Evolutionary conservation across 2,113 vertebrate genomes (phyloP), one percentile per base, ranked within the genome.

Genomic region (Dunckerocampus dactyliophorus): DNA sequence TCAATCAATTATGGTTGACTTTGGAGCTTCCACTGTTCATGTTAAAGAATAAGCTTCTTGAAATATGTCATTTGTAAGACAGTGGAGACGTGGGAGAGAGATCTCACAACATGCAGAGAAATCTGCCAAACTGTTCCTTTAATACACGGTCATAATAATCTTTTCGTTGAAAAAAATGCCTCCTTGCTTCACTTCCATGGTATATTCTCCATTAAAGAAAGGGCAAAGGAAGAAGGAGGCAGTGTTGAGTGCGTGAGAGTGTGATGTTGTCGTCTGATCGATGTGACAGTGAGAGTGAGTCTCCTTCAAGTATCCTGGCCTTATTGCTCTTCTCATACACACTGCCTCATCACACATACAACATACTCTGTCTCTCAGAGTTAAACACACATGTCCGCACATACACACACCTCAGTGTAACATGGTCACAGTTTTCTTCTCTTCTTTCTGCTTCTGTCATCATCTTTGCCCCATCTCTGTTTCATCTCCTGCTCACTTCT

Each of bases 241-340:
- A 62, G 68, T 62, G 62, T 51, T 72, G 68, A 20, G 39, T 67
- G 75, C 57, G 47, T 50, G 66, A 67, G 67, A 78, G 67, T 82
- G 71, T 67, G 56, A 78, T 77, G 82, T 55, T 71, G 53, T 71
- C 65, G 84, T 87, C 84, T 79, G 74, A 85, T 86, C 71, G 37
- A 87, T 87, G 82, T 87, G 85, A 87, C 84, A 85, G 80, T 69
- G 61, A 74, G 71, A 78, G 70, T 83, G 80, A 86, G 77, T 84
- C 85, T 88, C 57, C 68, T 22, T 19, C 42, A 8, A 0, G 74
- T 31, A 72, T 56, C 74, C 37, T 24, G 31, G 67, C 58, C 82
- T 85, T 76, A 78, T 88, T 86, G 82, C 76, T 63, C 71, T 85
- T 75, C 84, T 78, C 67, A 50, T 65, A 75, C 74, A 76, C 63